Conservation (phyloP, 2,797 vertebrate species). For the Sebastes trivittatus region DNA sequence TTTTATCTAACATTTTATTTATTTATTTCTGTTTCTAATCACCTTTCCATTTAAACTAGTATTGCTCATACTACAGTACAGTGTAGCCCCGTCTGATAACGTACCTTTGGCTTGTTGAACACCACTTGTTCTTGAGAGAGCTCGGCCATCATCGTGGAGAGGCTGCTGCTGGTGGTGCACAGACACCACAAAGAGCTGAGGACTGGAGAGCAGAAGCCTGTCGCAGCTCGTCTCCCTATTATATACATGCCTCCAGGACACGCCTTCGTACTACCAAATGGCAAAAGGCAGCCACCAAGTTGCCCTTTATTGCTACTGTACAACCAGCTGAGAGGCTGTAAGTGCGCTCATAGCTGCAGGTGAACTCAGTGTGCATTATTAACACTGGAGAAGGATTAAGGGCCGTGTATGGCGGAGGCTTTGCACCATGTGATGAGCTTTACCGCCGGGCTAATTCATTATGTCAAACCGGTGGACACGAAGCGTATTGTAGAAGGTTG, state of each 20-base stretch:
- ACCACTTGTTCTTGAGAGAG: constrained; percentile 9
- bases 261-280: constrained; percentile 47
- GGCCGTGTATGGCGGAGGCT: constrained; percentile 44
- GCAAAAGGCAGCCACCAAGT: background rate
- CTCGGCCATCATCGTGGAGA: constrained; percentile 73
- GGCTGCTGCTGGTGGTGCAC: constrained; percentile 23
- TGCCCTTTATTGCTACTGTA: background rate
- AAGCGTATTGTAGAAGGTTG: background rate
- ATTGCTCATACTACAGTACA: accelerated
- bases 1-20: background rate
- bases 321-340: background rate
- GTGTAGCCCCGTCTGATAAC: background rate
- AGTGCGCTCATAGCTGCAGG: background rate
- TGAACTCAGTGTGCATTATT: background rate
- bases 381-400: constrained; percentile 49
- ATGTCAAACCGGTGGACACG: background rate
- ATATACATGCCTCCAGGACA: constrained; percentile 53
- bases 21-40: background rate
- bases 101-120: constrained; percentile 82
- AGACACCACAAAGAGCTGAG: constrained; percentile 25
- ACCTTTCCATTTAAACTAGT: background rate
- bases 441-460: constrained; percentile 51
- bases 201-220: constrained; percentile 1
- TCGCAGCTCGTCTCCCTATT: constrained; percentile 13
- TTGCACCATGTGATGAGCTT: constrained; percentile 72